Evolutionary conservation across 2,888 invertebrate genomes (phyloP).

Genomic region (Drosophila sordidula): DNA sequence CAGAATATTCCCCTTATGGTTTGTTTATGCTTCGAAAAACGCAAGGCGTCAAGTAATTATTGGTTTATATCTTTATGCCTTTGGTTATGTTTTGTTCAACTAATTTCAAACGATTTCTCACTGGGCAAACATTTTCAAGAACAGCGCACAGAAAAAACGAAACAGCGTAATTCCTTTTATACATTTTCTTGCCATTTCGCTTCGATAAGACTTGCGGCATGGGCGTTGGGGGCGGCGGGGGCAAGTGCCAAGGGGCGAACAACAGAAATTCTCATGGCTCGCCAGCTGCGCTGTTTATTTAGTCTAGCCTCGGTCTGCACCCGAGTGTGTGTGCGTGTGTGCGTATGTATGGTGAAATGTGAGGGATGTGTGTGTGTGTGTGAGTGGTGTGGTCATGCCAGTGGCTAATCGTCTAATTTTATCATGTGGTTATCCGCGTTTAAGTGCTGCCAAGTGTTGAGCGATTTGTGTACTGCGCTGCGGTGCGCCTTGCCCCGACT

Average conservation of each 20-base stretch:
- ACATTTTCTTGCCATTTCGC: conserved; percentile 29
- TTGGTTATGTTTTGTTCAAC: conserved; percentile 68
- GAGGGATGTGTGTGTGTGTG: conserved; percentile 2
- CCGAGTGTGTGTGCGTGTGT: conserved; percentile 17
- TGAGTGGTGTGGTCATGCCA: conserved; percentile 37
- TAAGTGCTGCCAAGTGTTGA: conserved; percentile 76
- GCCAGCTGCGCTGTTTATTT: conserved; percentile 73
- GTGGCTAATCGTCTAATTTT: conserved; percentile 77
- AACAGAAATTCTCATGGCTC: conserved; percentile 36
- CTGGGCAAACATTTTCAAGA: conserved; percentile 52
- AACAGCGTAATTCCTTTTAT: conserved; percentile 35
- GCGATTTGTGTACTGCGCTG: conserved; percentile 59
- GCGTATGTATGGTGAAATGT: background rate
- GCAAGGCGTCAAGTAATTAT: conserved; percentile 67
- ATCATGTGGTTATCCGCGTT: conserved; percentile 76
- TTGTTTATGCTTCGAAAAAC: conserved; percentile 55
- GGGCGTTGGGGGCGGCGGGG: conserved; percentile 1
- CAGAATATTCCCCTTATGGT: conserved; percentile 15
- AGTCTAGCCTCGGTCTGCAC: conserved; percentile 60
- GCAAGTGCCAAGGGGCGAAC: conserved; percentile 5
- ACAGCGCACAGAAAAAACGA: conserved; percentile 35
- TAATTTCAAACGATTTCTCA: conserved; percentile 76
- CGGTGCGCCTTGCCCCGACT: conserved; percentile 11
- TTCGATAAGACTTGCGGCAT: conserved; percentile 35
- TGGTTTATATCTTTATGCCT: conserved; percentile 55